Evolutionary conservation across 2,797 vertebrate species (phyloP).

Genomic region (Falco novaeseelandiae): DNA sequence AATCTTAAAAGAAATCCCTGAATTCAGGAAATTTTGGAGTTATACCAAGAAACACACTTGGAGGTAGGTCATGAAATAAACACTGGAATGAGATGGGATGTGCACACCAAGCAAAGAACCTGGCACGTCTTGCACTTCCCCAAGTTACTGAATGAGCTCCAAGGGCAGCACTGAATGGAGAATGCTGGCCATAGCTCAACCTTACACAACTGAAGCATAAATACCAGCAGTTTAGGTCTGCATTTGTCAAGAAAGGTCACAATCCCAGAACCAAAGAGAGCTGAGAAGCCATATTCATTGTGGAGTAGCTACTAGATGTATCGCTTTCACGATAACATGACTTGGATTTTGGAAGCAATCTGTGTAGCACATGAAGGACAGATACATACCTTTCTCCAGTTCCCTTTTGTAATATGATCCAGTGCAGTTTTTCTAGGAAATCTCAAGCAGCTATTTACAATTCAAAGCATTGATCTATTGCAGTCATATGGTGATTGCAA

Average conservation of each 20-base stretch:
- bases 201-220: neutral
- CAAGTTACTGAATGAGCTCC: neutral
- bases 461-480: slow-evolving; percentile 69
- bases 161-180: neutral
- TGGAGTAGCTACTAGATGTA: neutral
- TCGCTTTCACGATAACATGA: slow-evolving; percentile 11
- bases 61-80: neutral
- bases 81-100: neutral
- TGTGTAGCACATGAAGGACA: slow-evolving; percentile 15
- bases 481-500: slow-evolving; percentile 60
- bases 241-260: slow-evolving; percentile 19
- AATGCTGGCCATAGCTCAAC: neutral
- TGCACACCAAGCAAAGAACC: neutral
- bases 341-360: slow-evolving; percentile 37
- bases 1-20: neutral
- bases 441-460: slow-evolving; percentile 62
- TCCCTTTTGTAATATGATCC: slow-evolving; percentile 53
- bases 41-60: neutral
- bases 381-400: slow-evolving; percentile 42
- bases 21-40: neutral
- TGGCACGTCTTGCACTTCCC: neutral
- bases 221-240: neutral
- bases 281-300: neutral
- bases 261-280: neutral
- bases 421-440: slow-evolving; percentile 63